Evolutionary conservation across 30 jellyfish, hydroid and myxozoan genomes (phyloP).

Genomic region (Catostylus mosaicus): DNA sequence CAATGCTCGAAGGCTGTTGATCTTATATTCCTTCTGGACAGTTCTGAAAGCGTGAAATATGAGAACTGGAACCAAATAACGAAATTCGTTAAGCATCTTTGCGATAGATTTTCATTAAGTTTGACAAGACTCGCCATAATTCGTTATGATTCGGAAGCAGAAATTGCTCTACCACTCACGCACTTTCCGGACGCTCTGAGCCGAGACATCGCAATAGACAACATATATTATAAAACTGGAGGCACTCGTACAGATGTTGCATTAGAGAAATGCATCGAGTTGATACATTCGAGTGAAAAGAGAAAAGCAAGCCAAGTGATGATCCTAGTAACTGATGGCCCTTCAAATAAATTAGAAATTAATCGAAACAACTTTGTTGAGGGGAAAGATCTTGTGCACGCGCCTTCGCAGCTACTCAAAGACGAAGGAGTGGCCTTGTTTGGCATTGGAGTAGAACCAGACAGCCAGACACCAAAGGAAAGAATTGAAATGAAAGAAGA

Average conservation of each 20-base stretch:
- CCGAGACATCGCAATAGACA: conserved; percentile 86
- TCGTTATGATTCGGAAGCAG: conserved; percentile 96
- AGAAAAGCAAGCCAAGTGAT: conserved; percentile 90
- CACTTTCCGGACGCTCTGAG: conserved; percentile 78
- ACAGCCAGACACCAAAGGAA: conserved; percentile 96
- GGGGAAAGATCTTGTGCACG: conserved; percentile 96
- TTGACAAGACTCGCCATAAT: conserved; percentile 84
- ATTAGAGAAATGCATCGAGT: conserved; percentile 87
- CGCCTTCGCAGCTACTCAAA: conserved; percentile 89
- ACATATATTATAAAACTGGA: conserved; percentile 94
- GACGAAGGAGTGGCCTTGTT: conserved; percentile 93
- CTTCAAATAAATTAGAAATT: conserved; percentile 87
- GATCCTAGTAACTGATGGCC: conserved; percentile 93
- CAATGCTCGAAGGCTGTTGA: conserved; percentile 92
- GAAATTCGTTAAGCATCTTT: conserved; percentile 78
- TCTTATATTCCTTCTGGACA: conserved; percentile 85
- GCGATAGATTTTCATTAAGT: conserved; percentile 74
- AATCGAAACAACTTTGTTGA: conserved; percentile 88
- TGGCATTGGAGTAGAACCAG: conserved; percentile 94
- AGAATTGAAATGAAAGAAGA: conserved; percentile 92
- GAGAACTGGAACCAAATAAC: conserved; percentile 87
- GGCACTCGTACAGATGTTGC: conserved; percentile 98
- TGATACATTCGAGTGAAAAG: conserved; percentile 75
- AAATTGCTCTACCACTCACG: conserved; percentile 85
- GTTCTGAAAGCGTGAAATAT: conserved; percentile 95